These are phyloP conservation scores for Pristionchus fissidentatus DNA, from an alignment of 2,888 invertebrate genomes.

Conservation along the genomic window DNA sequence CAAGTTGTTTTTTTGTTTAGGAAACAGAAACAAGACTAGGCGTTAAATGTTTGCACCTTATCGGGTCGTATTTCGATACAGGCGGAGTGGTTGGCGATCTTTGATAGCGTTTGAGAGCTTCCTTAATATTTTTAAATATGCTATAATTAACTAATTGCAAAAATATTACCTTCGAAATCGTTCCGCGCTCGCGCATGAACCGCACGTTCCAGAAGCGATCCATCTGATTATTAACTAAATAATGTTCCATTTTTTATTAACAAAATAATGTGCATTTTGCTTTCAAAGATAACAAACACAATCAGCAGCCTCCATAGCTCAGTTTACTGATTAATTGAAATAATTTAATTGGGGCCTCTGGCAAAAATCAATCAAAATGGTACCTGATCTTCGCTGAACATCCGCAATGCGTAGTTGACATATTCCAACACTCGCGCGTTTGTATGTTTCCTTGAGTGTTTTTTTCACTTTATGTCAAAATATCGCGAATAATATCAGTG, in stretches of 20 bases:
- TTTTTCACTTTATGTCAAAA: not conserved
- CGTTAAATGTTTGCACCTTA: too few relatives aligned
- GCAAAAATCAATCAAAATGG: too few relatives aligned
- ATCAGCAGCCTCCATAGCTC: too few relatives aligned
- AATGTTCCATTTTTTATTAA: too few relatives aligned
- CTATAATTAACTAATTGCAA: not conserved
- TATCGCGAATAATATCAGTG: too few relatives aligned
- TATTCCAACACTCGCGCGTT: constrained; percentile 4
- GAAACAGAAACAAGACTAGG: too few relatives aligned
- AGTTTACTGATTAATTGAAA: too few relatives aligned
- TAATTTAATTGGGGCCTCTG: too few relatives aligned
- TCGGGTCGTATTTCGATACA: constrained; percentile 10
- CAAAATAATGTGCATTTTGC: too few relatives aligned
- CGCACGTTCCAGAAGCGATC: constrained; percentile 29
- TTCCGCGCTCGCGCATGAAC: constrained; percentile 23
- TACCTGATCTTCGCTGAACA: constrained; percentile 39
- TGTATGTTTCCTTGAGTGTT: not conserved
- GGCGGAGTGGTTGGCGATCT: not conserved
- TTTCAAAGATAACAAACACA: too few relatives aligned
- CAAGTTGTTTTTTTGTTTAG: too few relatives aligned
- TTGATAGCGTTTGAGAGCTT: not conserved
- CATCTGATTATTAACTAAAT: not conserved
- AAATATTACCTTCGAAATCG: not conserved
- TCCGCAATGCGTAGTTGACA: constrained; percentile 25
- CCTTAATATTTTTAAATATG: not conserved